Percentiles rank a stretch among this genome's conserved stretches.
These are phyloP conservation scores for Mormyrus hasselquistii DNA, from an alignment of 2,797 vertebrate species.

Conservation along the genomic window DNA sequence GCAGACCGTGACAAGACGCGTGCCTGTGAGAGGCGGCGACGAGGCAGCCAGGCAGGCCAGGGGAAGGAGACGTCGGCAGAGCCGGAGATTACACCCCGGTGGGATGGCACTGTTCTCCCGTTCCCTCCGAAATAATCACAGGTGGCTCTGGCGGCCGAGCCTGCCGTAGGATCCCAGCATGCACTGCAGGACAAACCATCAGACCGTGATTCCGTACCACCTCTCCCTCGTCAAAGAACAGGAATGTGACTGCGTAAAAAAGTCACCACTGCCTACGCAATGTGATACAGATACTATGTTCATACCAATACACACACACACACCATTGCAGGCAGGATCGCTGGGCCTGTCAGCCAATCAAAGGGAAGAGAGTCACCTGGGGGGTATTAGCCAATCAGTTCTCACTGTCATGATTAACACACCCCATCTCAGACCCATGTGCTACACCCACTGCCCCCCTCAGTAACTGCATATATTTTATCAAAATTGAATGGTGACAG, in stretches of 20 bases:
- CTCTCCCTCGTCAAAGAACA: not conserved
- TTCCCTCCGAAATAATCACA: slow-evolving; percentile 13
- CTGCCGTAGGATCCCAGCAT: not conserved
- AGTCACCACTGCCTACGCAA: not conserved
- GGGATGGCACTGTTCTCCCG: slow-evolving; percentile 69
- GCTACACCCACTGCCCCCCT: not conserved
- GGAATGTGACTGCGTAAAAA: not conserved
- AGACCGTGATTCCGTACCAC: not conserved
- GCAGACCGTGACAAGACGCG: not conserved
- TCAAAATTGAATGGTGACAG: not conserved
- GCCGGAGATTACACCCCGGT: slow-evolving; percentile 79
- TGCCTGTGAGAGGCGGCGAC: not conserved
- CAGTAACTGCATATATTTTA: not conserved
- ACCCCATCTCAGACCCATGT: not conserved
- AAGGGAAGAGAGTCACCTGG: not conserved
- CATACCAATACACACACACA: not conserved
- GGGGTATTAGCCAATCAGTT: not conserved
- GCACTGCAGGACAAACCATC: not conserved
- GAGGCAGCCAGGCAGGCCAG: slow-evolving; percentile 73
- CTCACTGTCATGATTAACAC: not conserved
- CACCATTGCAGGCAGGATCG: not conserved
- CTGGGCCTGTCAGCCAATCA: not conserved
- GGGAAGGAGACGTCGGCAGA: slow-evolving; percentile 83
- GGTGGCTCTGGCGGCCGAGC: not conserved
- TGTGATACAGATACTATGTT: not conserved